A percentile compares a stretch with the other conserved stretches of the same genome.
These are phyloP conservation scores for Polyommatus icarus DNA, from an alignment of 2,888 invertebrate species.

Conservation along the genomic window DNA sequence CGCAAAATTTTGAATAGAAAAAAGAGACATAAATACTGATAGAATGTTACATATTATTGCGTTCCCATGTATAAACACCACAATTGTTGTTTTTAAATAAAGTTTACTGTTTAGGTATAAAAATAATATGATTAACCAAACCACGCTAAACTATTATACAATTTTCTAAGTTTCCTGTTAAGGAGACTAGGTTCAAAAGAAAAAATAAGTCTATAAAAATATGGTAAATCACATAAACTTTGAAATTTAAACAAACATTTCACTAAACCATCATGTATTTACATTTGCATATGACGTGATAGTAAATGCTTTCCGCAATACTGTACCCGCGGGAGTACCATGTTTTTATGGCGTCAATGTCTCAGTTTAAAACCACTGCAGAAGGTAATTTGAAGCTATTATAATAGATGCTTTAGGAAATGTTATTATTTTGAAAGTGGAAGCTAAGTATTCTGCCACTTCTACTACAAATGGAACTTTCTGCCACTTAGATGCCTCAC, in stretches of 20 bases:
- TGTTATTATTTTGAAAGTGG: background rate
- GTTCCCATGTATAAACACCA: too few species aligned
- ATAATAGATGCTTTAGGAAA: background rate
- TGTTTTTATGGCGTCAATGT: slow-evolving; percentile 3
- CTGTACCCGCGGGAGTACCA: slow-evolving; percentile 1
- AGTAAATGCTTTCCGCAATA: background rate
- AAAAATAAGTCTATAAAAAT: background rate
- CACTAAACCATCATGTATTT: background rate
- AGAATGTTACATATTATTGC: too few species aligned
- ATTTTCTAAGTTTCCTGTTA: background rate
- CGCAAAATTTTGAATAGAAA: too few species aligned
- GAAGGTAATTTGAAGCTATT: background rate
- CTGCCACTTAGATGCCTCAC: background rate
- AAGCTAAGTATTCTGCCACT: background rate
- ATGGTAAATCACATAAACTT: background rate
- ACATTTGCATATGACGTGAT: slow-evolving; percentile 19
- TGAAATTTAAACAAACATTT: background rate
- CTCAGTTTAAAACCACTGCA: slow-evolving; percentile 5
- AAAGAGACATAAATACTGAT: too few species aligned
- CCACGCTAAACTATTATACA: background rate
- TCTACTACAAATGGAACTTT: background rate
- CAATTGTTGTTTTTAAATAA: too few species aligned
- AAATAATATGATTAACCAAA: background rate
- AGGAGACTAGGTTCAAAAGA: background rate
- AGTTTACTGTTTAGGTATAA: too few species aligned